These are phyloP conservation scores for Apeltes quadracus DNA, from an alignment of 2,113 vertebrate species.

Conservation along the genomic window DNA sequence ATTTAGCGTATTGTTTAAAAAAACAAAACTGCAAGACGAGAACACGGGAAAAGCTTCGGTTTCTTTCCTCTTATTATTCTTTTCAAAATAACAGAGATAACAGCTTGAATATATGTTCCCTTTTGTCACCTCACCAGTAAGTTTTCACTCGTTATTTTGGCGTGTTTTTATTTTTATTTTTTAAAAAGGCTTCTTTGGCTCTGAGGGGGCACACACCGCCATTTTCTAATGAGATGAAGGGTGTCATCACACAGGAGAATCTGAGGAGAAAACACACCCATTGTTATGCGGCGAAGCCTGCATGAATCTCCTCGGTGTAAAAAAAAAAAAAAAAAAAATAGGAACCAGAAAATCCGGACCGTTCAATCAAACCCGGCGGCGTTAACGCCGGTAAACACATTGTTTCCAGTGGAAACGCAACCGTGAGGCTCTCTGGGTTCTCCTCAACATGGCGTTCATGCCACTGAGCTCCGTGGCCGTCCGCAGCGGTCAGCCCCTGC, in stretches of 20 bases:
- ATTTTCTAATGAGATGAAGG: constrained; percentile 74
- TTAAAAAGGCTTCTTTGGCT: constrained; percentile 22
- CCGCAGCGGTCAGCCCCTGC: constrained; percentile 47
- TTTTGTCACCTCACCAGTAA: background rate
- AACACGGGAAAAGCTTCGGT: constrained; percentile 4
- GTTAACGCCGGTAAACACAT: background rate
- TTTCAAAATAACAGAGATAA: background rate
- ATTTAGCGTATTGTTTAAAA: constrained; percentile 18
- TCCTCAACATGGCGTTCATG: constrained; percentile 77
- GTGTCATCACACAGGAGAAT: constrained; percentile 53
- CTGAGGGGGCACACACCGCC: constrained; percentile 67
- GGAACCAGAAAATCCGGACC: background rate
- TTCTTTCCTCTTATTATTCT: background rate
- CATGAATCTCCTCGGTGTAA: background rate
- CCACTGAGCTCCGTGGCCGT: constrained; percentile 60
- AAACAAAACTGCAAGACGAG: background rate
- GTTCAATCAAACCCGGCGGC: background rate
- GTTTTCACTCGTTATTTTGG: constrained; percentile 1
- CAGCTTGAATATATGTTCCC: background rate
- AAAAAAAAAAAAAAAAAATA: background rate
- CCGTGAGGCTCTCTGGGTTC: constrained; percentile 42
- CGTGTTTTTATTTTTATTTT: no score
- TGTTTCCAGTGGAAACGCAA: constrained; percentile 17
- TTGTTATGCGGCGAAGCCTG: background rate
- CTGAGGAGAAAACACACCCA: constrained; percentile 19